These are phyloP conservation scores for Hydrophis major DNA, from an alignment of 2,797 vertebrate species.

Conservation along the genomic window DNA sequence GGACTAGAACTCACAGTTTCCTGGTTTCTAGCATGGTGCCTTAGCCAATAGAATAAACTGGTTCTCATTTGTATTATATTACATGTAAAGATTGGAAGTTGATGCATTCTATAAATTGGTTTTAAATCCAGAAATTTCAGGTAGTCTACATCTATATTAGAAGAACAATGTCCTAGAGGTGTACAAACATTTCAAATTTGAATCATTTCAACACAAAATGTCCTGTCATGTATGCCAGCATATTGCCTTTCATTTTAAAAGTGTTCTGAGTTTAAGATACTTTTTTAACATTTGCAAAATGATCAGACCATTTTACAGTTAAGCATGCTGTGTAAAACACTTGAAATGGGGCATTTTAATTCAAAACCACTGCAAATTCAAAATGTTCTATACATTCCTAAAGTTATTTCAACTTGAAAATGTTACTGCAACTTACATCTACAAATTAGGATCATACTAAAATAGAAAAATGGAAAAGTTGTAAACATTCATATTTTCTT, in stretches of 20 bases:
- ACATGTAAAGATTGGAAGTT: neutral
- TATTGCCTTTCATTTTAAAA: neutral
- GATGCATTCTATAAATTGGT: neutral
- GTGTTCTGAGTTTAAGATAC: neutral
- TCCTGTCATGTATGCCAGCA: neutral
- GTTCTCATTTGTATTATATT: neutral
- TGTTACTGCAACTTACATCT: neutral
- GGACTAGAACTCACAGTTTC: neutral
- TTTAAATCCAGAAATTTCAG: neutral
- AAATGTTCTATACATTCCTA: neutral
- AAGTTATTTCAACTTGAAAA: neutral
- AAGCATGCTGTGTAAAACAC: neutral
- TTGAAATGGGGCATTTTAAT: neutral
- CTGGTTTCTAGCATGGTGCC: neutral
- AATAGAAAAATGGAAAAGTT: neutral
- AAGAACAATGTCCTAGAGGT: neutral
- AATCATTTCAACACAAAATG: neutral
- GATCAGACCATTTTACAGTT: neutral
- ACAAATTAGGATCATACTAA: neutral
- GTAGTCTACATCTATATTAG: neutral
- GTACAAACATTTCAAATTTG: neutral
- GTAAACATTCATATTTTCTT: neutral
- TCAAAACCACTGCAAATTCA: neutral
- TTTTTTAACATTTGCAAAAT: neutral
- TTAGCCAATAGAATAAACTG: neutral